Evolutionary conservation across 2,888 invertebrate genomes (phyloP).

Genomic region (Physocephala rufipes): DNA sequence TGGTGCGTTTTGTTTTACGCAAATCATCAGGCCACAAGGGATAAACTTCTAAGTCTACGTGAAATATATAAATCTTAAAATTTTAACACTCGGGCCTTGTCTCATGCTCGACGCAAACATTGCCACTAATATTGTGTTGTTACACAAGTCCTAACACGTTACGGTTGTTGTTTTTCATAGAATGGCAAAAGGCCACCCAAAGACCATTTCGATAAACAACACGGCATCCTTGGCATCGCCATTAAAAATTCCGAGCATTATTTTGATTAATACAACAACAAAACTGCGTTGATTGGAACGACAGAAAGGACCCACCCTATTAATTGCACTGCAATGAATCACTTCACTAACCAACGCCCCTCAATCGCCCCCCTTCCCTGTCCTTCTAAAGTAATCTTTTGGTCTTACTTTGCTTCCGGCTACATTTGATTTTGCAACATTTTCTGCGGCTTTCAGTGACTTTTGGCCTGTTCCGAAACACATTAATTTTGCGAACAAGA

Average conservation of each 20-base stretch:
- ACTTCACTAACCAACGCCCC: background rate
- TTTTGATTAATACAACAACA: too few relatives aligned
- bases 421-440: background rate
- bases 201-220: too few relatives aligned
- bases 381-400: background rate
- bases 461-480: constrained; percentile 24
- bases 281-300: background rate
- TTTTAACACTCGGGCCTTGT: too few relatives aligned
- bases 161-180: background rate
- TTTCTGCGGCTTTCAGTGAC: constrained; percentile 18
- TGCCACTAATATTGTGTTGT: constrained; percentile 2
- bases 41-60: too few relatives aligned
- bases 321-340: background rate
- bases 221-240: background rate
- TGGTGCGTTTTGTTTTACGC: too few relatives aligned
- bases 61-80: too few relatives aligned
- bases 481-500: constrained; percentile 19
- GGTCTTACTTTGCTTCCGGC: background rate
- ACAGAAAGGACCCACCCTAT: background rate
- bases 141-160: constrained; percentile 15
- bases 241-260: too few relatives aligned
- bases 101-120: constrained; percentile 13
- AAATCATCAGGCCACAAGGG: too few relatives aligned
- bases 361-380: background rate
- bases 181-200: background rate